Percentiles rank a stretch among this genome's conserved stretches.
phyloP scores from a whole-genome alignment of 1,140 invertebrate species.

The Trypoxylus dichotomus region DNA sequence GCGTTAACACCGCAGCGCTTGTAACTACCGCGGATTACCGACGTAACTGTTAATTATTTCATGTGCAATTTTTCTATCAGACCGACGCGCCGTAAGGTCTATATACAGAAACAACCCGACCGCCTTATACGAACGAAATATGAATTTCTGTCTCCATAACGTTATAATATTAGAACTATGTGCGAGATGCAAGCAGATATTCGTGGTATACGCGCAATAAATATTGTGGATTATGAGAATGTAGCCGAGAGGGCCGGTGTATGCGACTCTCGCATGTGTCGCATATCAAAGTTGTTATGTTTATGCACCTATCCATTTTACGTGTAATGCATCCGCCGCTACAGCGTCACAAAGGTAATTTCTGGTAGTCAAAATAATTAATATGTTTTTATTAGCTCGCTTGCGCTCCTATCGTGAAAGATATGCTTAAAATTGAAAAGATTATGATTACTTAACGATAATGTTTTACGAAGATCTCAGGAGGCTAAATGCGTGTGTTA shows the following conservation, averaged over 20 bases:
- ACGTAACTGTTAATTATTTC: neutral
- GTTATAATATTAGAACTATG: slow-evolving; percentile 7
- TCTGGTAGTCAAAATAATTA: neutral
- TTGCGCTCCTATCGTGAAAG: no score
- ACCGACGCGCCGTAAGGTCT: neutral
- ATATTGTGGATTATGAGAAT: neutral
- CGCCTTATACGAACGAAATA: neutral
- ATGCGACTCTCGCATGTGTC: neutral
- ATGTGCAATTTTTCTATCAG: neutral
- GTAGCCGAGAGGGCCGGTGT: neutral
- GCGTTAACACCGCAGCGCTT: neutral
- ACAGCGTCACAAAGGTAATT: neutral
- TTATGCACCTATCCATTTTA: neutral
- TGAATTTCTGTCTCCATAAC: neutral
- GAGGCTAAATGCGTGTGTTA: no score
- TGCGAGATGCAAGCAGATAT: neutral
- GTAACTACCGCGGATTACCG: neutral
- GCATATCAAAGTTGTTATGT: neutral
- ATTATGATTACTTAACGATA: no score
- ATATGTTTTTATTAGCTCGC: neutral
- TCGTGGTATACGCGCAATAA: neutral
- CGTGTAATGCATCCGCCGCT: neutral
- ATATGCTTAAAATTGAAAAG: no score
- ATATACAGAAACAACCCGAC: neutral
- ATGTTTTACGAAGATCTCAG: no score